Evolutionary conservation across 2,888 invertebrate genomes (phyloP), one percentile per base, ranked within the genome.

Genomic region (Heterodera filipjevi): DNA sequence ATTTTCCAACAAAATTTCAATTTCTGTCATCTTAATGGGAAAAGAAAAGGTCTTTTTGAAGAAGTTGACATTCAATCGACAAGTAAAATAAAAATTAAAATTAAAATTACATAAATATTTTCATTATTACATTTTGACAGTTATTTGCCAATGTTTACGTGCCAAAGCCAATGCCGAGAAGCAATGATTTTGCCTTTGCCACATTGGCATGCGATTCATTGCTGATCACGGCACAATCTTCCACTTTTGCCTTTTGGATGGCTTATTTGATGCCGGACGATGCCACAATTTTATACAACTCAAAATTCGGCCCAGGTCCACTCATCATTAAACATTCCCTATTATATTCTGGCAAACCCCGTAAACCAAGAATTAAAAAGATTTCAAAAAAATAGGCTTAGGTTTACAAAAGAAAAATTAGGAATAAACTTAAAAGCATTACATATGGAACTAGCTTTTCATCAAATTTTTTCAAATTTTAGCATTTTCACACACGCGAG

Each of bases 261-360:
- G 59, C 59, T 19, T 59, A 59, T 59, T 59, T 59, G n/a, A 59
- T 59, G 59, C 59, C 59, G n/a, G 59, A 59, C 8, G n/a, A 59
- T n/a, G 59, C 59, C 1, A 59, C n/a, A 5, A 59, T 59, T 59
- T 59, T 59, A n/a, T 59, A n/a, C 19, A n/a, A 59, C n/a, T 59
- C 59, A n/a, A 59, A 59, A n/a, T 59, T n/a, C 19, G 59, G 39
- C 39, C 39, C 22, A 59, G 59, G 59, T 59, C 39, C 39, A 39
- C 10, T 39, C 39, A 59, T 49, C 6, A 49, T 44, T 44, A 44
- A 44, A 44, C 12, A 5, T 44, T 44, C n/a, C n/a, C n/a, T n/a
- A n/a, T n/a, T n/a, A n/a, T n/a, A n/a, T n/a, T n/a, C n/a, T n/a
- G n/a, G n/a, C n/a, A n/a, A n/a, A n/a, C n/a, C 12, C 8, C 10